A percentile compares a stretch with the other conserved stretches of the same genome.
Conservation (phyloP, 2,888 invertebrate species). For the Selenia dentaria region DNA sequence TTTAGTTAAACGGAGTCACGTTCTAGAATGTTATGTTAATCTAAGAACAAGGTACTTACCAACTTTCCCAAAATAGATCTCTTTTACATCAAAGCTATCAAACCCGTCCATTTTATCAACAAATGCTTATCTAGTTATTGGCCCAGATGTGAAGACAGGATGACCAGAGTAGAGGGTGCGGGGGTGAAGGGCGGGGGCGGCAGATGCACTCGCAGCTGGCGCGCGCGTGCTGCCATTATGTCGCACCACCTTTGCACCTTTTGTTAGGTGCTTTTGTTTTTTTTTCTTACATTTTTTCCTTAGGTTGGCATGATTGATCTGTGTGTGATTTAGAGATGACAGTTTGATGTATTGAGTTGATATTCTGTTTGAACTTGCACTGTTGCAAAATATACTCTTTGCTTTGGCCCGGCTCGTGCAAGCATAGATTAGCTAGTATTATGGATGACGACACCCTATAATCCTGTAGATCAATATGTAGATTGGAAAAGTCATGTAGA, state of each 20-base stretch:
- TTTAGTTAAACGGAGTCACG: too few relatives aligned
- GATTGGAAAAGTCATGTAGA: too few relatives aligned
- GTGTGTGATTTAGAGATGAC: slow-evolving; percentile 31
- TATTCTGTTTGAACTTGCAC: slow-evolving; percentile 6
- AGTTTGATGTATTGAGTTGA: slow-evolving; percentile 24
- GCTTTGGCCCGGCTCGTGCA: too few relatives aligned
- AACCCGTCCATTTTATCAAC: slow-evolving; percentile 6
- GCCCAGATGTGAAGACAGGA: slow-evolving; percentile 36
- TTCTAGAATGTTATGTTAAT: too few relatives aligned
- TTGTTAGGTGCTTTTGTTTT: slow-evolving; percentile 45
- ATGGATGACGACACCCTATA: too few relatives aligned
- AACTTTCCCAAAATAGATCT: too few relatives aligned
- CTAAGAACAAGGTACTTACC: too few relatives aligned
- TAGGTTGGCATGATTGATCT: slow-evolving; percentile 39
- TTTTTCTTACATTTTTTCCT: slow-evolving; percentile 18
- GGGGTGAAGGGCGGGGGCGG: slow-evolving; percentile 36
- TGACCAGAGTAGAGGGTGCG: slow-evolving; percentile 37
- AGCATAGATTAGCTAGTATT: too few relatives aligned
- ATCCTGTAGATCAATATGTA: too few relatives aligned
- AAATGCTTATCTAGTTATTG: slow-evolving; percentile 18
- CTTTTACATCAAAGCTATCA: too few relatives aligned
- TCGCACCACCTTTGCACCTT: slow-evolving; percentile 53
- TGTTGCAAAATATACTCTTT: too few relatives aligned
- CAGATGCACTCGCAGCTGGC: slow-evolving; percentile 60
- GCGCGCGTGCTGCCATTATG: slow-evolving; percentile 44